phyloP scores from a whole-genome alignment of 2,888 invertebrate species.

The Heliconius erato region DNA sequence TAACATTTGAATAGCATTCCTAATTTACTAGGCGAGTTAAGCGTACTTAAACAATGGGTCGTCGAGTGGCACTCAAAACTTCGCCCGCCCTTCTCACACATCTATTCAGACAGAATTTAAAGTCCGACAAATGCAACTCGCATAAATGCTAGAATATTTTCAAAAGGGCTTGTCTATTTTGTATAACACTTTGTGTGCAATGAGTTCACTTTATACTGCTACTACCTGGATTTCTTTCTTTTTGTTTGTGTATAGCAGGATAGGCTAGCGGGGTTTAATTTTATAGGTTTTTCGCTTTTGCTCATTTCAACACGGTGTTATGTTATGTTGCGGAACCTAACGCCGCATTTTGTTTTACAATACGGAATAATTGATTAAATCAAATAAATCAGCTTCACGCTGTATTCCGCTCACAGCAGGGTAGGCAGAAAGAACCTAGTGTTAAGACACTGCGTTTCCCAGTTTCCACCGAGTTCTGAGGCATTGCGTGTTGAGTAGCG shows the following conservation, averaged over 20 bases:
- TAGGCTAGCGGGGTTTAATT: background rate
- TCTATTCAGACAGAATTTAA: slow-evolving; percentile 26
- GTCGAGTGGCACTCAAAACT: slow-evolving; percentile 26
- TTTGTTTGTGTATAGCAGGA: background rate
- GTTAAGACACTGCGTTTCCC: too few relatives aligned
- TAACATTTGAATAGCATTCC: slow-evolving; percentile 21
- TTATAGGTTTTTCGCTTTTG: too few relatives aligned
- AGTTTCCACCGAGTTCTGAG: too few relatives aligned
- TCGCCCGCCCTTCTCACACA: slow-evolving; percentile 13
- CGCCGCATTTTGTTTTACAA: too few relatives aligned
- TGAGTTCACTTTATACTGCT: slow-evolving; percentile 11
- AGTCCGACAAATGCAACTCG: slow-evolving; percentile 26
- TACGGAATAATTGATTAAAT: too few relatives aligned
- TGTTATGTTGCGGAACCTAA: too few relatives aligned
- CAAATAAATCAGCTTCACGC: too few relatives aligned
- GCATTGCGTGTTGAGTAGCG: too few relatives aligned
- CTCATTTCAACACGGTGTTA: too few relatives aligned
- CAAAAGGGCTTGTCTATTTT: slow-evolving; percentile 29
- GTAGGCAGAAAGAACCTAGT: too few relatives aligned
- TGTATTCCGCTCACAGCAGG: too few relatives aligned
- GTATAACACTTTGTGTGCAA: slow-evolving; percentile 11
- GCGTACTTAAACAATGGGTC: slow-evolving; percentile 24
- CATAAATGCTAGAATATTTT: slow-evolving; percentile 25
- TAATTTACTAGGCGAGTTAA: slow-evolving; percentile 18
- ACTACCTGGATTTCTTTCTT: background rate